phyloP scores from a whole-genome alignment of 2,797 vertebrate species.

The Ptychobarbus kaznakovi region DNA sequence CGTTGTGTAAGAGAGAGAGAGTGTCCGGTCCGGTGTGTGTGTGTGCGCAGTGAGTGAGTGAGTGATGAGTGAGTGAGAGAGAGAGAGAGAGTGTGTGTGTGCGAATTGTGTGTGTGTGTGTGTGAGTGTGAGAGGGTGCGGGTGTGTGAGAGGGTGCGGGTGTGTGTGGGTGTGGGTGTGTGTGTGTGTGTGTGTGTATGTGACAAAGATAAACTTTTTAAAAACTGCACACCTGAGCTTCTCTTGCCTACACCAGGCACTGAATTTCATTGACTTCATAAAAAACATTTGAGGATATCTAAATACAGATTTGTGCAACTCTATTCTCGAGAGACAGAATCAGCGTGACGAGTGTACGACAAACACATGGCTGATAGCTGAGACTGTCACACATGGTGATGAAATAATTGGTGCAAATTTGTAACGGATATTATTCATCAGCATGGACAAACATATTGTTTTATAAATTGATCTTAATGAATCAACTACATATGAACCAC shows the following conservation, averaged over 20 bases:
- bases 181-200: neutral
- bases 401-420: constrained; percentile 15
- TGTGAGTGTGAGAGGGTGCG: too few relatives aligned
- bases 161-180: too few relatives aligned
- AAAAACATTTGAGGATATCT: neutral
- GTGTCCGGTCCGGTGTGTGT: too few relatives aligned
- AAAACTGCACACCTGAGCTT: neutral
- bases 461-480: neutral
- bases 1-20: too few relatives aligned
- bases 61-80: too few relatives aligned
- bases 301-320: neutral
- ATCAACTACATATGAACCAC: neutral
- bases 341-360: neutral
- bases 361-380: neutral
- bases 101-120: too few relatives aligned
- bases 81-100: too few relatives aligned
- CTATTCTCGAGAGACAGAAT: neutral
- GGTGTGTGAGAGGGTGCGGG: too few relatives aligned
- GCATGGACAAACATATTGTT: neutral
- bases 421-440: neutral
- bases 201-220: neutral
- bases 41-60: too few relatives aligned
- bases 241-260: neutral
- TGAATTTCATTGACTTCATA: constrained; percentile 5
- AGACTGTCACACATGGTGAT: neutral